phyloP scores from a whole-genome alignment of 2,888 invertebrate genomes.

The Polydrusus tereticollis region DNA sequence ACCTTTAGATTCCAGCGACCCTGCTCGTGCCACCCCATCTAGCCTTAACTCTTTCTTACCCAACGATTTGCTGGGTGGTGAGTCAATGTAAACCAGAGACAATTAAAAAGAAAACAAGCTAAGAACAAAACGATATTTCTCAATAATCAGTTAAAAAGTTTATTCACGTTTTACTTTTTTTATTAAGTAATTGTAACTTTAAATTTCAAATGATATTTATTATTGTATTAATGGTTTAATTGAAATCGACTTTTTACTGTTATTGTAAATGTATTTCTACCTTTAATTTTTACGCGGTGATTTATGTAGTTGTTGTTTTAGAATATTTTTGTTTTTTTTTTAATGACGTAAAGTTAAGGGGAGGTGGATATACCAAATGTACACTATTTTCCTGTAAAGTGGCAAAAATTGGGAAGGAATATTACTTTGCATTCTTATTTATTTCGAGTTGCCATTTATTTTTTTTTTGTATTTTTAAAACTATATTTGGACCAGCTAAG shows the following conservation, averaged over 20 bases:
- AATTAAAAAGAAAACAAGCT: slow-evolving; percentile 39
- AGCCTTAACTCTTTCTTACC: slow-evolving; percentile 90
- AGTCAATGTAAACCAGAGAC: slow-evolving; percentile 78
- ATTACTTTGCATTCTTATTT: slow-evolving; percentile 43
- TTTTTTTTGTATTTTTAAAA: slow-evolving; percentile 38
- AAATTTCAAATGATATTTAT: slow-evolving; percentile 51
- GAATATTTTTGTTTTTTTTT: slow-evolving; percentile 56
- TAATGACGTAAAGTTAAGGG: slow-evolving; percentile 47
- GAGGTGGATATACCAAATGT: slow-evolving; percentile 52
- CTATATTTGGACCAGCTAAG: slow-evolving; percentile 19
- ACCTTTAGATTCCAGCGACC: slow-evolving; percentile 75
- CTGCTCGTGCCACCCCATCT: slow-evolving; percentile 86
- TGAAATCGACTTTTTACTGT: slow-evolving; percentile 52
- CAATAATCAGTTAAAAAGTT: slow-evolving; percentile 51
- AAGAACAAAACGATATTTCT: slow-evolving; percentile 44
- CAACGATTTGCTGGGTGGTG: slow-evolving; percentile 88
- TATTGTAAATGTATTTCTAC: slow-evolving; percentile 59
- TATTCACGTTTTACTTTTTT: slow-evolving; percentile 58
- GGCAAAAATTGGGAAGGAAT: slow-evolving; percentile 41
- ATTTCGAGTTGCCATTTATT: slow-evolving; percentile 48
- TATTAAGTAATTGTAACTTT: slow-evolving; percentile 41
- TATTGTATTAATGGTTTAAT: slow-evolving; percentile 50
- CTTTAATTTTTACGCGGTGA: slow-evolving; percentile 60
- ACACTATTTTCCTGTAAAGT: slow-evolving; percentile 50
- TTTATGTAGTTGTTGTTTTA: slow-evolving; percentile 58